Conservation (phyloP, 2,113 vertebrate species). For the Pandion haliaetus region DNA sequence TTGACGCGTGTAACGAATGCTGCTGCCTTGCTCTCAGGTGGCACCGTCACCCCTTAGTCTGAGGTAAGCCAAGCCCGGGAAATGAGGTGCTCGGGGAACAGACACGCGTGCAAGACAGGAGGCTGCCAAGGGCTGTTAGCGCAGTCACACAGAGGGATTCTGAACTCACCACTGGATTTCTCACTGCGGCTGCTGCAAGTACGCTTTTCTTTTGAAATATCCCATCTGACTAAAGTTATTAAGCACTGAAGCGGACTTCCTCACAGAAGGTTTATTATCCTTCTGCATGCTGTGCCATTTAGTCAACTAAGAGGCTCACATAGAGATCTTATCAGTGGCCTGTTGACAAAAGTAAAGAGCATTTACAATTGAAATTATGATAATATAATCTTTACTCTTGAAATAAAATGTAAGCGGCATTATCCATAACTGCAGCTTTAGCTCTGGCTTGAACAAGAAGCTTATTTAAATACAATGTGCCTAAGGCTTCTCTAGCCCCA, state of each 20-base stretch:
- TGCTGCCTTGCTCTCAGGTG: not conserved
- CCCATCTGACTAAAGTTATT: not conserved
- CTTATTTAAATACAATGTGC: constrained; percentile 27
- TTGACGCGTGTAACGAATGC: fast-evolving
- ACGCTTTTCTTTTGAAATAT: not conserved
- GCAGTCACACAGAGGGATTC: not conserved
- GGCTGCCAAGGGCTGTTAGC: not conserved
- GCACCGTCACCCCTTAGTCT: not conserved
- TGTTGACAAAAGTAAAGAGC: constrained; percentile 15
- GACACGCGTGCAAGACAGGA: fast-evolving
- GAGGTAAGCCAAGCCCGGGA: not conserved
- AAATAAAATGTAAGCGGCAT: constrained; percentile 12
- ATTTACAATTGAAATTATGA: constrained; percentile 52
- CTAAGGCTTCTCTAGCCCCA: not conserved
- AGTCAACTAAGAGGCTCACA: not conserved
- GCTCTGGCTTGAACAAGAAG: not conserved
- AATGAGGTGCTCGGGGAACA: fast-evolving
- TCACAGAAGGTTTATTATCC: not conserved
- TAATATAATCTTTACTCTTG: constrained; percentile 29
- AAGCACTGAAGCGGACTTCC: not conserved
- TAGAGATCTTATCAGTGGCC: not conserved
- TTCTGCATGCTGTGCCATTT: not conserved
- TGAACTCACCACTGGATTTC: not conserved
- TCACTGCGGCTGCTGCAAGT: not conserved
- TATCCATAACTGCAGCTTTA: constrained; percentile 21